Percentiles rank a stretch among this genome's conserved stretches.
These are phyloP conservation scores for Nephrocerus scutellatus DNA, from an alignment of 2,888 invertebrate species.

Conservation along the genomic window DNA sequence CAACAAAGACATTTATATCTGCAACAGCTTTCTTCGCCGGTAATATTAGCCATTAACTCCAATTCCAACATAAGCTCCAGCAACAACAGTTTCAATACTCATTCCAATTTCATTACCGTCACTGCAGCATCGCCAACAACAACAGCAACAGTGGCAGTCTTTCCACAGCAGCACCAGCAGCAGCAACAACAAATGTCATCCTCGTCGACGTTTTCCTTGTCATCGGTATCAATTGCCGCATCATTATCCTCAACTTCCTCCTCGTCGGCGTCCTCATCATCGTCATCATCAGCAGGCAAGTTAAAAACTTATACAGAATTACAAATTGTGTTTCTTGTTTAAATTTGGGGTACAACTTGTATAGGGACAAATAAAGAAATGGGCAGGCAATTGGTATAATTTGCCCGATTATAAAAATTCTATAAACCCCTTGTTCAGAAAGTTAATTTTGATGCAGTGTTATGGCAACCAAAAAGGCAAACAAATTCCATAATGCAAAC, in stretches of 20 bases:
- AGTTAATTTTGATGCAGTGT: too few relatives aligned
- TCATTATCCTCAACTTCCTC: slow-evolving; percentile 24
- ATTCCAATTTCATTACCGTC: slow-evolving; percentile 19
- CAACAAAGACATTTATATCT: slow-evolving; percentile 14
- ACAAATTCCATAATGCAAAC: too few relatives aligned
- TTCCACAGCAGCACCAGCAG: slow-evolving; percentile 3
- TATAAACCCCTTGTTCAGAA: too few relatives aligned
- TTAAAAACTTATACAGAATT: background rate
- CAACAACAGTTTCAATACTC: slow-evolving; percentile 22
- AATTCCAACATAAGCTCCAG: slow-evolving; percentile 22
- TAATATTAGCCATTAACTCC: slow-evolving; percentile 17
- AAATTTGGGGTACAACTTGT: too few relatives aligned
- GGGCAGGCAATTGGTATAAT: too few relatives aligned
- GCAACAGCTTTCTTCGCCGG: slow-evolving; percentile 4
- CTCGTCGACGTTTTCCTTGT: slow-evolving; percentile 40
- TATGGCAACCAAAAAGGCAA: too few relatives aligned
- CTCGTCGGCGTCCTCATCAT: slow-evolving; percentile 21
- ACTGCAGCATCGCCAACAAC: slow-evolving; percentile 15
- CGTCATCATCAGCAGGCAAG: slow-evolving; percentile 24
- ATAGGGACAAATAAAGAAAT: too few relatives aligned
- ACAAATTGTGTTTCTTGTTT: too few relatives aligned
- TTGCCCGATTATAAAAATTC: too few relatives aligned
- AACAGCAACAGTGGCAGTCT: slow-evolving; percentile 5
- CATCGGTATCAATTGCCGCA: slow-evolving; percentile 40
- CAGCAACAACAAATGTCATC: slow-evolving; percentile 18